Conservation (phyloP, 2,888 invertebrate genomes). For the Rhogogaster chlorosoma region DNA sequence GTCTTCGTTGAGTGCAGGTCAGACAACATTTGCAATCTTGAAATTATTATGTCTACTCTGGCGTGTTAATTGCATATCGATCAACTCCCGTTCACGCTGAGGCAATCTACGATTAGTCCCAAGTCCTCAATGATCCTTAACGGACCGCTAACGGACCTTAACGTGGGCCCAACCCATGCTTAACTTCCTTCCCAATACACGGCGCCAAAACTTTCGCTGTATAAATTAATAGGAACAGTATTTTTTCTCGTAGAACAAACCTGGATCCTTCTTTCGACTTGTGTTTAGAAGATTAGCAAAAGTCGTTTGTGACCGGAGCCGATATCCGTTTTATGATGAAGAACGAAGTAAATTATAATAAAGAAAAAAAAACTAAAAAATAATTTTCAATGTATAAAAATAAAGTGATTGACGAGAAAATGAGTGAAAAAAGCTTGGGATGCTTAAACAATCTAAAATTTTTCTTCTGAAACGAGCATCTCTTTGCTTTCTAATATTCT, state of each 20-base stretch:
- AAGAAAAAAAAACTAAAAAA: too few relatives aligned
- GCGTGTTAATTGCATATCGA: slow-evolving; percentile 34
- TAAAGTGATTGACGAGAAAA: too few relatives aligned
- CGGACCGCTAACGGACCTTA: slow-evolving; percentile 28
- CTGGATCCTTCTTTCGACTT: too few relatives aligned
- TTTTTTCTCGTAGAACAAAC: too few relatives aligned
- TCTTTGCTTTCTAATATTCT: not conserved
- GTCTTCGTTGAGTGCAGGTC: slow-evolving; percentile 32
- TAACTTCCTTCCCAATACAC: not conserved
- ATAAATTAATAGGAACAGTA: not conserved
- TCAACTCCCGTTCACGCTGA: not conserved
- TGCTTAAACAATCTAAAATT: not conserved
- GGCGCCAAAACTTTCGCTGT: not conserved
- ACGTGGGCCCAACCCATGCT: slow-evolving; percentile 26
- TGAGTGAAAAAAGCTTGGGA: too few relatives aligned
- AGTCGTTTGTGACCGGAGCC: too few relatives aligned
- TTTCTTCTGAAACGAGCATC: not conserved
- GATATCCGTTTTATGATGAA: too few relatives aligned
- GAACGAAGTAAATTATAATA: too few relatives aligned
- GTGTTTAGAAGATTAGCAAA: too few relatives aligned
- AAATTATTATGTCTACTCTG: slow-evolving; percentile 28
- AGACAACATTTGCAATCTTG: slow-evolving; percentile 27
- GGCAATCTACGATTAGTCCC: not conserved
- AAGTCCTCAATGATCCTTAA: slow-evolving; percentile 25
- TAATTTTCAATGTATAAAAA: too few relatives aligned